Evolutionary conservation across 2,797 vertebrate genomes (phyloP).

Genomic region (Coilia nasus): DNA sequence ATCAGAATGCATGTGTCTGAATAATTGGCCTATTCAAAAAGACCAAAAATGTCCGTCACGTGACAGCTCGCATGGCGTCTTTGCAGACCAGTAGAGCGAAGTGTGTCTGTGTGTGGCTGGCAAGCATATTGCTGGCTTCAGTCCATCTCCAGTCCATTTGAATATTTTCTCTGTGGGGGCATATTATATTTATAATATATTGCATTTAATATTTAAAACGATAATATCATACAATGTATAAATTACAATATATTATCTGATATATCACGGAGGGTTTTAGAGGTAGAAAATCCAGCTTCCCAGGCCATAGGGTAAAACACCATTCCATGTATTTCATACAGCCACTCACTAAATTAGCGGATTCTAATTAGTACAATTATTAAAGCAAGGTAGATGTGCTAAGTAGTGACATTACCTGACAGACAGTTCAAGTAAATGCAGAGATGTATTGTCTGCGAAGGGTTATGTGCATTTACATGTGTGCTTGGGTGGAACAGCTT

Average conservation of each 20-base stretch:
- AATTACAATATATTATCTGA: too few species aligned
- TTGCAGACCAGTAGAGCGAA: neutral
- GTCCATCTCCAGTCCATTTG: neutral
- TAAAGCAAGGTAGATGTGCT: too few species aligned
- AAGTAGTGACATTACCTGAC: too few species aligned
- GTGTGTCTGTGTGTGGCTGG: neutral
- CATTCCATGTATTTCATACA: too few species aligned
- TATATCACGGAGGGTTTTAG: too few species aligned
- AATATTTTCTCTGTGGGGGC: neutral
- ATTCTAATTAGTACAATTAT: too few species aligned
- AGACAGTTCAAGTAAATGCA: too few species aligned
- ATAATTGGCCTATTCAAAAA: neutral
- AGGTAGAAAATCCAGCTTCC: too few species aligned
- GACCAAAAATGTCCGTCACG: neutral
- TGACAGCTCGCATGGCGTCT: neutral
- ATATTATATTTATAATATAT: neutral
- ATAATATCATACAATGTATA: too few species aligned
- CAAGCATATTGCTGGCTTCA: neutral
- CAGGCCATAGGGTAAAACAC: too few species aligned
- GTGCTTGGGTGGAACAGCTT: neutral
- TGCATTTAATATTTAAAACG: too few species aligned
- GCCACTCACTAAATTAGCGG: too few species aligned
- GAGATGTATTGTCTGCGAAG: neutral
- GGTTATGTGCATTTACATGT: neutral
- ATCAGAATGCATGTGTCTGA: conserved; percentile 11